These are phyloP conservation scores for human DNA, from an alignment of 2,113 vertebrate species.

Conservation along the genomic window DNA sequence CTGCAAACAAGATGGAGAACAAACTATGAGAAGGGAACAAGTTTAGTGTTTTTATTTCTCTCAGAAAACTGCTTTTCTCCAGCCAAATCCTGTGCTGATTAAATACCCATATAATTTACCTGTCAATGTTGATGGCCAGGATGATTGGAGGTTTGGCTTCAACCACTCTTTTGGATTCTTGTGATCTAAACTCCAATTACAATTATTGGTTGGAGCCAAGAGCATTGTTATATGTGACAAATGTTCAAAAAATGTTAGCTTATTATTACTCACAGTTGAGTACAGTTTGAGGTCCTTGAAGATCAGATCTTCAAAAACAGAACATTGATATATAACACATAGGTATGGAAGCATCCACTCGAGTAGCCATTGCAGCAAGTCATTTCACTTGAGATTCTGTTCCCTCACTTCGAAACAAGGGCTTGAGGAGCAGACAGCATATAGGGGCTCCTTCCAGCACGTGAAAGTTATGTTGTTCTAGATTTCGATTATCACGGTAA, in stretches of 20 bases:
- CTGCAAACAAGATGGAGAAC: not conserved
- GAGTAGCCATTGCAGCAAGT: not conserved
- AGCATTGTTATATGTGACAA: not conserved
- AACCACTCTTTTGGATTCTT: not conserved
- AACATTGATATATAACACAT: not conserved
- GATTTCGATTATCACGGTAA: too few relatives aligned
- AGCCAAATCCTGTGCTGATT: not conserved
- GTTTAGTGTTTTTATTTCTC: not conserved
- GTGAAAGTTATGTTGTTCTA: not conserved
- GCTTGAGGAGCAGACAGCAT: too few relatives aligned
- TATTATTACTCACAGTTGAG: not conserved
- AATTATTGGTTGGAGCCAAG: not conserved
- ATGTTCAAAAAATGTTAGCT: not conserved
- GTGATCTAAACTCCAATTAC: not conserved
- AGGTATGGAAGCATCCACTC: too few relatives aligned
- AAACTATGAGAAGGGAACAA: not conserved
- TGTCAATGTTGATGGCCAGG: not conserved
- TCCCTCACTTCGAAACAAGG: not conserved
- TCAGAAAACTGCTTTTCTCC: not conserved
- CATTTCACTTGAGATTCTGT: not conserved
- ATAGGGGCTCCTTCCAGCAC: not conserved
- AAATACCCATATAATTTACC: not conserved
- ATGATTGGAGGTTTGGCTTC: accelerated
- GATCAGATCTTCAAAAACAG: not conserved
- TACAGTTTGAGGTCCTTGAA: not conserved